A percentile compares a stretch with the other conserved stretches of the same genome.
Evolutionary conservation across 2,797 vertebrate species (phyloP).

Genomic region (Phalloptychus januarius): DNA sequence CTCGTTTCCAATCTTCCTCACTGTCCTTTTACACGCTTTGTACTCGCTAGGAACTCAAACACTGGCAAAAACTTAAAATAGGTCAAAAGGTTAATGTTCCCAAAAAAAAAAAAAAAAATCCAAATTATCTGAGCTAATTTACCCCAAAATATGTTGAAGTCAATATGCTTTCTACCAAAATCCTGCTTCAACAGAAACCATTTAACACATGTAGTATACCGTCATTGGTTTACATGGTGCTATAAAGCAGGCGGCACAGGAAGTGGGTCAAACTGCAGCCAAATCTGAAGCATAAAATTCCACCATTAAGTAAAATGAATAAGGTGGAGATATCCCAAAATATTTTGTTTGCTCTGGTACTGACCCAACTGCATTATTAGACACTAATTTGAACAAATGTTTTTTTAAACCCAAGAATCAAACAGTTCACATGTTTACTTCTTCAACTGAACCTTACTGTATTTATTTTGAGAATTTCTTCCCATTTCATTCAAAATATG

Average conservation of each 20-base stretch:
- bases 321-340: conserved; percentile 7
- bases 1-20: conserved; percentile 26
- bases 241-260: conserved; percentile 40
- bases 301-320: background rate
- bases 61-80: conserved; percentile 2
- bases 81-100: background rate
- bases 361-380: background rate
- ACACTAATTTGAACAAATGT: background rate
- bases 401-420: conserved; percentile 30
- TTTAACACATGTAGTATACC: conserved; percentile 37
- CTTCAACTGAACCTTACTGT: background rate
- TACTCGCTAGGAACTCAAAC: conserved; percentile 18
- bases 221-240: conserved; percentile 34
- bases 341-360: background rate
- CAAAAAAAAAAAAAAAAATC: conserved; percentile 28
- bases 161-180: conserved; percentile 19
- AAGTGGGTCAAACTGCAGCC: conserved; percentile 34
- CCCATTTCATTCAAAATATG: background rate
- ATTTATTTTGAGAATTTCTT: background rate
- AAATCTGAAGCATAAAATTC: conserved; percentile 17
- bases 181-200: conserved; percentile 52
- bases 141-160: background rate
- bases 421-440: background rate
- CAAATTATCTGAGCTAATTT: conserved; percentile 23
- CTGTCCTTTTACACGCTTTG: conserved; percentile 12